Percentiles rank a stretch among this genome's conserved stretches.
phyloP scores from a whole-genome alignment of 2,797 vertebrate species.

The Oreortyx pictus region DNA sequence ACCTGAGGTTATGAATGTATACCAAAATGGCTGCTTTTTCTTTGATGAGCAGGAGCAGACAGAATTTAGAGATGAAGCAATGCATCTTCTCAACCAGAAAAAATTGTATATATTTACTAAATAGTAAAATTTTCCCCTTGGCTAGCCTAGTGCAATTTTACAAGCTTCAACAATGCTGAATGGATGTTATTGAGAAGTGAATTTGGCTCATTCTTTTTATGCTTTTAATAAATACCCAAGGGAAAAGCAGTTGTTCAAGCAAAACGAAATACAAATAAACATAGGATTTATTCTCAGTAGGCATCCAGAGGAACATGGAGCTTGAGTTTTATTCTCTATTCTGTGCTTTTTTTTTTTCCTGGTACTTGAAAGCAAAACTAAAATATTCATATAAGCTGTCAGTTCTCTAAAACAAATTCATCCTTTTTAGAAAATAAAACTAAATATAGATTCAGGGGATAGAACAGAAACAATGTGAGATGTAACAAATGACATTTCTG shows the following conservation, averaged over 20 bases:
- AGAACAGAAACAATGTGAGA: conserved; percentile 28
- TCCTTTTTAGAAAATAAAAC: conserved; percentile 50
- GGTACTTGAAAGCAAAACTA: conserved; percentile 45
- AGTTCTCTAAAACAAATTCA: conserved; percentile 21
- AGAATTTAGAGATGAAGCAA: conserved; percentile 39
- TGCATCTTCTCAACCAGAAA: conserved; percentile 5
- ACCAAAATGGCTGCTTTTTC: not conserved
- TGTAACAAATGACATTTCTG: conserved; percentile 28
- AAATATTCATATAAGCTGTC: conserved; percentile 57
- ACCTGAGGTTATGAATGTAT: not conserved
- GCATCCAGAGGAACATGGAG: conserved; percentile 22
- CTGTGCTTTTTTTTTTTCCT: not conserved
- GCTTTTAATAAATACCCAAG: conserved; percentile 69
- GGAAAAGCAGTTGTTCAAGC: conserved; percentile 58
- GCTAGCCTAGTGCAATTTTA: conserved; percentile 55
- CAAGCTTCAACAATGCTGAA: conserved; percentile 64
- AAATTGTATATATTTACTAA: conserved; percentile 51
- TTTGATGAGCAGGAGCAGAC: conserved; percentile 35
- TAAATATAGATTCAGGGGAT: conserved; percentile 14
- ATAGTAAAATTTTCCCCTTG: conserved; percentile 56
- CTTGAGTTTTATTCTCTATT: conserved; percentile 38
- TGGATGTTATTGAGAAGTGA: conserved; percentile 62
- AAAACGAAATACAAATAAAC: conserved; percentile 69
- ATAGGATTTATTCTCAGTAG: conserved; percentile 66
- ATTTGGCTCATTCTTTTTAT: conserved; percentile 71